Base-by-base conservation (phyloP, 35 echinoderm and acorn worm genomes). In the Heliocidaris tuberculata region DNA sequence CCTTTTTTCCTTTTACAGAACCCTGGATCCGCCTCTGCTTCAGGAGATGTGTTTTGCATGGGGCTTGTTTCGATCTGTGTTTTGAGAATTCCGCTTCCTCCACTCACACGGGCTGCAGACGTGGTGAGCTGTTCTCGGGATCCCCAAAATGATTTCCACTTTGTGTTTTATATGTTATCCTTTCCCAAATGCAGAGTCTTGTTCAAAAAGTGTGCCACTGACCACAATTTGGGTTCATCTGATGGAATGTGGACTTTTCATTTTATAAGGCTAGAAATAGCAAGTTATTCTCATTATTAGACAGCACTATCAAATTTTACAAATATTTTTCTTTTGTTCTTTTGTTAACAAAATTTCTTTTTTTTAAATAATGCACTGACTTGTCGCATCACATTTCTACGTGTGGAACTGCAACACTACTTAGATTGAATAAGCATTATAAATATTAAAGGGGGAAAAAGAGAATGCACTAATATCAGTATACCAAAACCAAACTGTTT, bases 71-170 rank as follows among this genome's bases (percentile, higher is more conserved):
- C 65, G 65, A 78, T 78, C 65, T 78, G 65, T 78, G 65, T 27
- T 78, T 78, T 78, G 65, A 78, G 65, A 78, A 78, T 78, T 78
- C 65, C 65, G 65, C 65, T 78, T 78, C 65, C 65, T 78, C 65
- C 27, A 19, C 27, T 29, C 65, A 78, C 65, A 78, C 65, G 21
- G 21, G 24, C 65, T 78, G 27, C 65, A 78, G 65, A 78, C 65
- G 65, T 7, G 65, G 15, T 78, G 19, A 78, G 65, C 6, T 78
- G 27, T 7, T 7, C 65, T 7, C 27, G 6, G 8, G 65, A 78
- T 78, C 4, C 65, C 65, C 65, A 27, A 27, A 17, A 78, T 78
- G 65, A 78, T 78, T 78, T 78, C 65, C 65, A 78, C 65, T 78
- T 78, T 78, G 65, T 78, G 65, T 78, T 19, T 24, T 78, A n/a